Conservation (phyloP, 2,797 vertebrate species). For the Urosaurus nigricauda region DNA sequence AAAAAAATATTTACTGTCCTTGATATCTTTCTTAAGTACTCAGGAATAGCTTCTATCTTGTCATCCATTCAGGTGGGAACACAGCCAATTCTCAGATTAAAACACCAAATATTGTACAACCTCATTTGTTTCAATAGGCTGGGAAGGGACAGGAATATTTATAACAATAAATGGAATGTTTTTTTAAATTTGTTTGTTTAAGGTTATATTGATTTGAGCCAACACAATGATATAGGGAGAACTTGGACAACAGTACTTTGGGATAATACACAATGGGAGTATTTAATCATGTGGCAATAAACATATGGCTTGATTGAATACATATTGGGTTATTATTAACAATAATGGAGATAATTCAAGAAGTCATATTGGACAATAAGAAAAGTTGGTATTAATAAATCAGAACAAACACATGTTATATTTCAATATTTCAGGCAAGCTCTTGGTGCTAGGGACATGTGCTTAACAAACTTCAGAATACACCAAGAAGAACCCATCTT, state of each 20-base stretch:
- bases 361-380: neutral
- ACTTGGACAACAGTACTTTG: neutral
- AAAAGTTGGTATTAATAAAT: neutral
- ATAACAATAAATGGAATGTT: conserved; percentile 20
- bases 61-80: conserved; percentile 9
- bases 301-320: neutral
- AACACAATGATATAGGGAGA: neutral
- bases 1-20: conserved; percentile 25
- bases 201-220: conserved; percentile 3
- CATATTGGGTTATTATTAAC: neutral
- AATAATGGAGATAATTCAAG: neutral
- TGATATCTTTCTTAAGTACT: conserved; percentile 20
- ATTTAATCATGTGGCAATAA: neutral
- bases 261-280: neutral
- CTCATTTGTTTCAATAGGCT: conserved; percentile 23
- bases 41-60: neutral
- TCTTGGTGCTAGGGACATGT: neutral
- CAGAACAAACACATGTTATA: neutral
- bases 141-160: neutral
- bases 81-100: conserved; percentile 18
- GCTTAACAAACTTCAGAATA: neutral
- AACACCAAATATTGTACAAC: conserved; percentile 21
- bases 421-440: neutral
- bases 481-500: neutral
- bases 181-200: no score